Evolutionary conservation across 92 coral and sea anemone genomes (phyloP).

Genomic region (Nematostella vectensis): DNA sequence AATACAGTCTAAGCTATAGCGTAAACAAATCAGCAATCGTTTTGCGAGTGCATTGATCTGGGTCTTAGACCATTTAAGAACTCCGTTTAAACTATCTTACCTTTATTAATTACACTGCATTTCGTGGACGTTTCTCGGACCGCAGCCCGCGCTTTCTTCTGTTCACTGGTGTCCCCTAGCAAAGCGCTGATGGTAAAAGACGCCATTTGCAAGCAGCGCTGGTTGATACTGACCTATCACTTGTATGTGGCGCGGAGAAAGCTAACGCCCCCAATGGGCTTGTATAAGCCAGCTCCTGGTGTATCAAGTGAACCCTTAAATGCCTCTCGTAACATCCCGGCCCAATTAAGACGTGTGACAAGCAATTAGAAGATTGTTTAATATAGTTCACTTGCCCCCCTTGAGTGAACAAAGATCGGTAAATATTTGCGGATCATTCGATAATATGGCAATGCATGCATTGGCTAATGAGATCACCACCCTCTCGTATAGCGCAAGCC

Average conservation of each 20-base stretch:
- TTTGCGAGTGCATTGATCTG: too few relatives aligned
- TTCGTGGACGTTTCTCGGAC: conserved; percentile 1
- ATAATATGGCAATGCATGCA: conserved; percentile 6
- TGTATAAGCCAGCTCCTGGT: too few relatives aligned
- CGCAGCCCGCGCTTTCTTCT: conserved; percentile 1
- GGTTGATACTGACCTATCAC: too few relatives aligned
- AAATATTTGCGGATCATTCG: conserved; percentile 36
- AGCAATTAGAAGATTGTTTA: conserved; percentile 46
- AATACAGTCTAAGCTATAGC: too few relatives aligned
- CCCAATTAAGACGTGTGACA: conserved; percentile 69
- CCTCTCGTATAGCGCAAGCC: not conserved
- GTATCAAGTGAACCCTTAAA: not conserved
- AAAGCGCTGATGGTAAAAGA: conserved; percentile 72
- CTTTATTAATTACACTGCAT: conserved; percentile 3
- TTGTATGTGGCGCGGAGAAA: too few relatives aligned
- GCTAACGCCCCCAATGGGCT: too few relatives aligned
- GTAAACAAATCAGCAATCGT: conserved; percentile 2
- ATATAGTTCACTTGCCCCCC: conserved; percentile 36
- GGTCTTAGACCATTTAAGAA: too few relatives aligned
- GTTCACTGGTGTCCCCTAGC: conserved; percentile 28
- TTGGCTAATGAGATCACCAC: conserved; percentile 24
- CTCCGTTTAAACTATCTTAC: not conserved
- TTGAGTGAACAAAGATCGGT: conserved; percentile 29
- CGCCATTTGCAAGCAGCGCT: conserved; percentile 39
- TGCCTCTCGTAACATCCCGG: conserved; percentile 52